Base-by-base conservation (phyloP, 2,888 invertebrate species). In the Limnephilus auricula region DNA sequence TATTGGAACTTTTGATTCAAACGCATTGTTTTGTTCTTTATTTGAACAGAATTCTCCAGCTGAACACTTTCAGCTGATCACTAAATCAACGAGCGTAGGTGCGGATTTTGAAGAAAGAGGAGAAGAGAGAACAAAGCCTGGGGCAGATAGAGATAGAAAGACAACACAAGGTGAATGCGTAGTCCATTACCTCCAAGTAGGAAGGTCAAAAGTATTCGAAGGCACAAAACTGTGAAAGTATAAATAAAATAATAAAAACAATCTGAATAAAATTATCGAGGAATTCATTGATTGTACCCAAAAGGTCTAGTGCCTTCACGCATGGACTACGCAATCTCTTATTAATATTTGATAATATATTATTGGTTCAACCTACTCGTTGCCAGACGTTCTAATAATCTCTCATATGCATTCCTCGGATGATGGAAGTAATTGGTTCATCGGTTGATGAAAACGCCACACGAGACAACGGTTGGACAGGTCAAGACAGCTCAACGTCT, bases 121-220 rank as follows among this genome's bases (percentile, higher is more conserved):
- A 37, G 85, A 85, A 18, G 40, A 40, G 40, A 85, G 25, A 25
- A 85, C 85, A 2, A 40, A 30, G 45, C 85, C 40, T 40, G 30
- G 40, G 86, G 31, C 65, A 50, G 86, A 86, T 50, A 86, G 86
- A 50, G 89, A 89, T 79, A 6, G 89, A 78, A n/a, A 37, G 79
- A 89, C 79, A 79, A 79, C 79, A 79, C 79, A 32, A 89, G 79
- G 89, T 79, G 13, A 79, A 34, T 50, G 86, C 50, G 45, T 50
- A 50, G 86, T 50, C 30, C 25, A 65, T 50, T 86, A 31, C 50
- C 65, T 86, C 78, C n/a, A 87, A 65, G 50, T 80, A 87, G 37
- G 87, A 90, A 90, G 90, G 90, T 90, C 90, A 87, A 90, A 87
- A 90, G 79, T 45, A 87, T 80, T 80, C 34, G 34, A 82, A 34